Evolutionary conservation across 2,888 invertebrate species (phyloP).

Genomic region (Epicampocera succincta): DNA sequence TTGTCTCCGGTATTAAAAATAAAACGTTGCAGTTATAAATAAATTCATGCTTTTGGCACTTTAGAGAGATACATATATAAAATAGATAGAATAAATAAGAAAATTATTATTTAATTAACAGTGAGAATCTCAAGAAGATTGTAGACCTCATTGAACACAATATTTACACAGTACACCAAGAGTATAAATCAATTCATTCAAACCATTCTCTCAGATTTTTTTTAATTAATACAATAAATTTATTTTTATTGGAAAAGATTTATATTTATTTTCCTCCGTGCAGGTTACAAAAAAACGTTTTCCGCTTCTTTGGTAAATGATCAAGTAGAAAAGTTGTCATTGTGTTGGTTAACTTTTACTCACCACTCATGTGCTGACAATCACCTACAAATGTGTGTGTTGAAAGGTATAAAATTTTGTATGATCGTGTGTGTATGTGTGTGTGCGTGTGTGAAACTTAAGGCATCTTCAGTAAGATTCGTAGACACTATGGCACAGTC

Average conservation of each 20-base stretch:
- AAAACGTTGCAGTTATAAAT: not conserved
- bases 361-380: not conserved
- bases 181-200: conserved; percentile 19
- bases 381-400: not conserved
- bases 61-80: not conserved
- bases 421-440: not conserved
- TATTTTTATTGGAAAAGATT: conserved; percentile 4
- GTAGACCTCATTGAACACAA: not conserved
- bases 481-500: conserved; percentile 72
- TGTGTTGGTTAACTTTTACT: conserved; percentile 33
- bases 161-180: not conserved
- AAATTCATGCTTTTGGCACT: conserved; percentile 19
- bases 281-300: conserved; percentile 10
- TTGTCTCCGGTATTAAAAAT: conserved; percentile 1
- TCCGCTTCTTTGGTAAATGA: conserved; percentile 39
- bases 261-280: not conserved
- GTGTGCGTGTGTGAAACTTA: conserved; percentile 29
- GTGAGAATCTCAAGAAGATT: not conserved
- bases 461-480: conserved; percentile 49
- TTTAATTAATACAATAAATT: conserved; percentile 10
- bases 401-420: not conserved
- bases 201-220: not conserved
- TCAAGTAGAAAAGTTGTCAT: conserved; percentile 5
- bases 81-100: not conserved
- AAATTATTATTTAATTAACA: conserved; percentile 22